These are phyloP conservation scores for Hirtodrosophila trivittata DNA, from an alignment of 2,888 invertebrate species.

Conservation along the genomic window DNA sequence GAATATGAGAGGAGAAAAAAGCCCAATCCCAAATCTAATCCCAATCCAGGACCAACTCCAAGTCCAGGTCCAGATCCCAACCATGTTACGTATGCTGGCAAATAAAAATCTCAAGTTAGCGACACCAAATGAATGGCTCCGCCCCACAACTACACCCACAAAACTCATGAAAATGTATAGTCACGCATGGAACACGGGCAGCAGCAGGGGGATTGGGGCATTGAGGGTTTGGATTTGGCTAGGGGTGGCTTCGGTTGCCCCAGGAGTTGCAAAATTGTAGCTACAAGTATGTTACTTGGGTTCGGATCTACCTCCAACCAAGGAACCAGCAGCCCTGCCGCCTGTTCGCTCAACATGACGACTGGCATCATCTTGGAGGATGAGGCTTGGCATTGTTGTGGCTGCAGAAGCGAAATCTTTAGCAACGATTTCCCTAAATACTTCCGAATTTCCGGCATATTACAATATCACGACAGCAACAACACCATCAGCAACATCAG, in stretches of 20 bases:
- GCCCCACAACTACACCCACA: slow-evolving; percentile 7
- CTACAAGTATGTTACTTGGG: slow-evolving; percentile 39
- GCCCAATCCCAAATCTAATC: slow-evolving; percentile 26
- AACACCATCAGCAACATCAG: slow-evolving; percentile 38
- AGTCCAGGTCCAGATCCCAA: slow-evolving; percentile 23
- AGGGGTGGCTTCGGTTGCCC: slow-evolving; percentile 11
- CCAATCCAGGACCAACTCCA: too few relatives aligned
- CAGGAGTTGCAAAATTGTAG: slow-evolving; percentile 49
- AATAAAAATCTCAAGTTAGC: slow-evolving; percentile 65
- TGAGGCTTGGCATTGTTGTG: slow-evolving; percentile 35
- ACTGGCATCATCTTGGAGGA: slow-evolving; percentile 41
- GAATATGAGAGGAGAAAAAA: slow-evolving; percentile 54
- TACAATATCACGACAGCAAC: slow-evolving; percentile 57
- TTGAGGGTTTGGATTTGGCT: background rate
- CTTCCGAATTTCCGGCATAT: slow-evolving; percentile 78
- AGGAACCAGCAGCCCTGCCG: slow-evolving; percentile 11
- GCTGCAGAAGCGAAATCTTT: slow-evolving; percentile 63
- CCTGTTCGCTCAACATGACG: slow-evolving; percentile 21
- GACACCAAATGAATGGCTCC: slow-evolving; percentile 55
- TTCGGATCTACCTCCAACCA: slow-evolving; percentile 18
- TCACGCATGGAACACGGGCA: slow-evolving; percentile 59
- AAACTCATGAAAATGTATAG: slow-evolving; percentile 65
- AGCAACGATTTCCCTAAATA: slow-evolving; percentile 80
- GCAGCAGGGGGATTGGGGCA: too few relatives aligned
- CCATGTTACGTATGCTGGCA: slow-evolving; percentile 36